These are phyloP conservation scores for Pseudorhombus dupliciocellatus DNA, from an alignment of 2,113 vertebrate genomes.

Conservation along the genomic window DNA sequence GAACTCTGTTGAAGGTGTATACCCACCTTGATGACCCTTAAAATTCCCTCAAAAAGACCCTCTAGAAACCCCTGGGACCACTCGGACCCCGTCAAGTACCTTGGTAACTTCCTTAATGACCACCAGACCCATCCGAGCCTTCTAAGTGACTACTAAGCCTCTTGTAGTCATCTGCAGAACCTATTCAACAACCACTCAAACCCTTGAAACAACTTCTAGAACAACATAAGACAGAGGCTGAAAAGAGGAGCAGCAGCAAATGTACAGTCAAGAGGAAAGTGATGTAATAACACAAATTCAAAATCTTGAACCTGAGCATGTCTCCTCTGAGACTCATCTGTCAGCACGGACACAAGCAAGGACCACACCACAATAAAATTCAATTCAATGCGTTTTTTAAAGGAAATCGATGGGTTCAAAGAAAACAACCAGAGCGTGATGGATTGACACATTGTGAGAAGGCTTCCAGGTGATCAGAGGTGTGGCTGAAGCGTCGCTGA, in stretches of 20 bases:
- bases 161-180: neutral
- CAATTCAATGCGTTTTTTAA: no score
- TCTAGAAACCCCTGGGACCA: neutral
- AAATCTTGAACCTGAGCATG: no score
- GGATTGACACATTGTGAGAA: no score
- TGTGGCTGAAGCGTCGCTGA: no score
- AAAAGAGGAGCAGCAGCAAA: no score
- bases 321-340: neutral
- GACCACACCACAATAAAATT: no score
- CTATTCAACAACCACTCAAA: neutral
- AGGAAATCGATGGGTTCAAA: no score
- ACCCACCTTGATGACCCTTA: neutral
- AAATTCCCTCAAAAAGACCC: neutral
- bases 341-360: neutral
- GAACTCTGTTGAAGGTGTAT: neutral
- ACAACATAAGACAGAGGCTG: neutral
- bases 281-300: no score
- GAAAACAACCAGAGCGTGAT: no score
- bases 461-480: no score
- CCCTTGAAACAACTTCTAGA: neutral
- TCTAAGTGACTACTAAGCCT: neutral
- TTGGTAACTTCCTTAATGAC: neutral
- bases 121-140: neutral
- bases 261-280: no score
- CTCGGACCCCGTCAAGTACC: neutral